Evolutionary conservation across 2,113 vertebrate genomes (phyloP).

Genomic region (Heterotis niloticus): DNA sequence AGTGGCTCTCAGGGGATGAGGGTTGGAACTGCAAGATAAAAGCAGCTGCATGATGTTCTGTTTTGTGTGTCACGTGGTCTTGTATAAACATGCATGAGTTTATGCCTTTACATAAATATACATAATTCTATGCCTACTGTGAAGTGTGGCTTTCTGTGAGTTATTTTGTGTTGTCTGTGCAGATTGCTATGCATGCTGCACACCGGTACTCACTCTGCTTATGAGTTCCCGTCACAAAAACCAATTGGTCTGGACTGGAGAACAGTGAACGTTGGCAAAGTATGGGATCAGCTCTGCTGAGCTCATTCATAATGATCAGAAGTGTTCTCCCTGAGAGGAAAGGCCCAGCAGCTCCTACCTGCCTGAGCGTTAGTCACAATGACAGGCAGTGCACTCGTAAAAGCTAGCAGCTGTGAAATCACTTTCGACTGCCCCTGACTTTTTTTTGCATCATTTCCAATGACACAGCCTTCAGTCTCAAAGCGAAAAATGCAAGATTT

Average conservation of each 20-base stretch:
- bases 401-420: conserved; percentile 26
- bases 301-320: background rate
- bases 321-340: background rate
- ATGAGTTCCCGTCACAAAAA: background rate
- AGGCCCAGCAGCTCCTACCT: background rate
- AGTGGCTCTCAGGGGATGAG: too few relatives aligned
- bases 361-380: background rate
- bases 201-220: too few relatives aligned
- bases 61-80: too few relatives aligned
- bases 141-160: too few relatives aligned
- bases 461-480: background rate
- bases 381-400: background rate
- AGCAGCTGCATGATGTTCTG: too few relatives aligned
- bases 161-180: too few relatives aligned
- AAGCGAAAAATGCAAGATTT: background rate
- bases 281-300: background rate
- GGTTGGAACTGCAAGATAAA: too few relatives aligned
- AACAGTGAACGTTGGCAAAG: background rate
- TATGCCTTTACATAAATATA: too few relatives aligned
- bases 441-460: background rate
- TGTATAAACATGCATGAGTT: too few relatives aligned
- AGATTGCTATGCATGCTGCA: too few relatives aligned
- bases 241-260: background rate
- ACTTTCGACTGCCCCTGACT: conserved; percentile 10
- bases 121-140: too few relatives aligned